Evolutionary conservation across 2,113 vertebrate genomes (phyloP).

Genomic region (Microcebus murinus): DNA sequence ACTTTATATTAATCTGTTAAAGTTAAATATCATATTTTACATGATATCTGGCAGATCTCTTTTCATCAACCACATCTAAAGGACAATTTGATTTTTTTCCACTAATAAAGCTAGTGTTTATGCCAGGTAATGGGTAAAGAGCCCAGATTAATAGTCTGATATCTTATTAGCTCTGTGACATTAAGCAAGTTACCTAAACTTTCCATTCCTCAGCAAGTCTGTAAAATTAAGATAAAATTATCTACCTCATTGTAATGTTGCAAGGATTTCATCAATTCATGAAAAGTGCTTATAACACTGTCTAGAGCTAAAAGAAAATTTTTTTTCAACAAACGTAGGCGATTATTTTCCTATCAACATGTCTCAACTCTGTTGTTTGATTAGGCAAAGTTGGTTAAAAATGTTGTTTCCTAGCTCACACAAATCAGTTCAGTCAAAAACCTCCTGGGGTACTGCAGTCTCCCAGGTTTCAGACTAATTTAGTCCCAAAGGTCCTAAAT

Average conservation of each 20-base stretch:
- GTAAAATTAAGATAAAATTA: slow-evolving; percentile 30
- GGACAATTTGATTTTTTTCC: neutral
- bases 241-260: neutral
- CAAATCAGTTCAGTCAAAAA: slow-evolving; percentile 27
- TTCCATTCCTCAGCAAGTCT: neutral
- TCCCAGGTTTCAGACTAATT: slow-evolving; percentile 30
- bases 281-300: neutral
- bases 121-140: neutral
- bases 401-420: neutral
- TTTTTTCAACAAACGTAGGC: neutral
- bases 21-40: slow-evolving; percentile 8
- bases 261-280: neutral
- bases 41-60: neutral
- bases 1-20: neutral
- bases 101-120: neutral
- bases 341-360: neutral
- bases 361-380: slow-evolving; percentile 1
- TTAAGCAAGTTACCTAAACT: slow-evolving; percentile 28
- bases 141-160: neutral
- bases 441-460: neutral
- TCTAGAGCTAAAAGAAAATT: neutral
- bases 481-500: neutral
- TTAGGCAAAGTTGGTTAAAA: slow-evolving; percentile 1
- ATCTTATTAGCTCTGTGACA: slow-evolving; percentile 1
- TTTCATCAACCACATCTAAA: neutral